phyloP scores from a whole-genome alignment of 2,113 vertebrate species.

The Pseudorectes ferrugineus region DNA sequence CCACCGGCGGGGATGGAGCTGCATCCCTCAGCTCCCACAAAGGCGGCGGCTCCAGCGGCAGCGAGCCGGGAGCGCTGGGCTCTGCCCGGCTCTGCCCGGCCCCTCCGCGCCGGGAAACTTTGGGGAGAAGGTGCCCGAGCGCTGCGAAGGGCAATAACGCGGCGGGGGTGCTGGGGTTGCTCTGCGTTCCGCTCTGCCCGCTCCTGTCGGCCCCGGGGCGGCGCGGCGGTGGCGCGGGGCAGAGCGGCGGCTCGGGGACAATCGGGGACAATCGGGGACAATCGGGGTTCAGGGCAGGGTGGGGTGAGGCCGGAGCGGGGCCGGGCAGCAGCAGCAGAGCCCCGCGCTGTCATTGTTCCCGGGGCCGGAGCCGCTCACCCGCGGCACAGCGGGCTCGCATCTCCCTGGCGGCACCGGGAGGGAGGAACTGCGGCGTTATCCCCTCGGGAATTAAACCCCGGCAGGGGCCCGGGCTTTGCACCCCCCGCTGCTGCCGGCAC shows the following conservation, averaged over 20 bases:
- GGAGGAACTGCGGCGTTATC: accelerated
- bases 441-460: not conserved
- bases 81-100: no score
- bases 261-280: no score
- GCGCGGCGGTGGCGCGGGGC: not conserved
- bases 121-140: accelerated
- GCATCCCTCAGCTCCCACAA: not conserved
- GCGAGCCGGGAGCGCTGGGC: not conserved
- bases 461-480: accelerated
- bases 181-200: accelerated
- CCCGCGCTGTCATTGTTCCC: accelerated
- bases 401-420: not conserved
- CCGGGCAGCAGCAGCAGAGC: not conserved
- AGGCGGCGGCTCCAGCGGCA: not conserved
- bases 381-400: not conserved
- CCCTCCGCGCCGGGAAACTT: not conserved
- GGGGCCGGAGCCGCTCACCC: accelerated
- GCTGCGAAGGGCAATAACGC: no score
- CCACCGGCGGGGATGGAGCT: not conserved
- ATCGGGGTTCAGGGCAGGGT: accelerated
- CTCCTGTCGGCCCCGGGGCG: not conserved
- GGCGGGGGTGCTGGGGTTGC: not conserved
- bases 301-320: not conserved
- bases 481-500: not conserved
- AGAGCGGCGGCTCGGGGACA: no score